Base-by-base conservation (phyloP, 2,888 invertebrate genomes). In the Phalera bucephala region DNA sequence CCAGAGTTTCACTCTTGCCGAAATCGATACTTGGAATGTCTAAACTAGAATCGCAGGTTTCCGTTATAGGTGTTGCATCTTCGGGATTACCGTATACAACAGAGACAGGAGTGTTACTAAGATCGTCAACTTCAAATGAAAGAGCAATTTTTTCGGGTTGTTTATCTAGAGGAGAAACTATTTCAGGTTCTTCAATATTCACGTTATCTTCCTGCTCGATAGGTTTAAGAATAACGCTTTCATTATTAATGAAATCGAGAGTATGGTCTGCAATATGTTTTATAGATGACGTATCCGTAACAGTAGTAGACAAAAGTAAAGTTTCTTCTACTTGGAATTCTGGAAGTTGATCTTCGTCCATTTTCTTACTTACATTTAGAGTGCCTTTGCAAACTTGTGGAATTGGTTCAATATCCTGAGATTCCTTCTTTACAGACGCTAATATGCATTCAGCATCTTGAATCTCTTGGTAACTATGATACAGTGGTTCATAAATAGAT, bases 61-160 rank as follows among this genome's bases (percentile, higher is more conserved):
- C 51, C 7, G 44, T 27, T 1, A 53, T 53, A 9, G 62, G 56
- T 11, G 52, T 45, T n/a, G 11, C 42, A 31, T 49, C 27, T 27
- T 37, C 45, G 19, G 32, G 29, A 27, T 44, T 56, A 8, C 64
- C 75, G 36, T 72, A 75, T 9, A 65, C 68, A 8, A 72, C 55
- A 9, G 43, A 36, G 6, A 73, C 49, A 17, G 75, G 75, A 8
- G 70, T 68, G 30, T 75, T 71, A 42, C 60, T 61, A 6, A 74
- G 57, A 45, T 74, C 74, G 39, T 74, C 73, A 4, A 73, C 73
- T 52, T 75, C 71, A 47, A 72, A 74, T 0, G 73, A 66, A 34
- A 52, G 58, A 9, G 51, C 57, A 34, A 71, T 54, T 31, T 70
- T 52, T 33, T 52, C 52, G 7, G 10, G 25, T 14, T 28, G 9